These are phyloP conservation scores for Byasa hedistus DNA, from an alignment of 2,888 invertebrate genomes.

Conservation along the genomic window DNA sequence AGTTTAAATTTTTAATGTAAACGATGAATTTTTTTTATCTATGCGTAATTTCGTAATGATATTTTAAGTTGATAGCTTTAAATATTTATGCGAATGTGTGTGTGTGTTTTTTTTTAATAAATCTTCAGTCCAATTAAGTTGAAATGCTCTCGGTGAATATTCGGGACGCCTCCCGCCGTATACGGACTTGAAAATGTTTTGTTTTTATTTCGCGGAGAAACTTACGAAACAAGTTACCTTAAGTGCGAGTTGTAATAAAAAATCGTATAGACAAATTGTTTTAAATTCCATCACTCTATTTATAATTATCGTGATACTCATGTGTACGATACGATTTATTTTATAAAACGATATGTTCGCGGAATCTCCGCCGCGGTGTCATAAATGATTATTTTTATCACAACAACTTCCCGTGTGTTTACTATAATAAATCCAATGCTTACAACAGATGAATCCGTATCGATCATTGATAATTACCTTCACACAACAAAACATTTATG, in stretches of 20 bases:
- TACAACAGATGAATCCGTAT: slow-evolving; percentile 18
- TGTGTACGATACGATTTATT: no score
- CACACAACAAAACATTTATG: slow-evolving; percentile 42
- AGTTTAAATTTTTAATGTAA: no score
- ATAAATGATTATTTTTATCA: not conserved
- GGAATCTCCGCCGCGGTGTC: no score
- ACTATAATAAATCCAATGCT: slow-evolving; percentile 1
- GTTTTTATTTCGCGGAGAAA: slow-evolving; percentile 4
- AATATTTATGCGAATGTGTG: no score
- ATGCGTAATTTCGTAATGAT: no score
- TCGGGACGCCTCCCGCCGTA: not conserved
- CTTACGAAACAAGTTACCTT: slow-evolving; percentile 17
- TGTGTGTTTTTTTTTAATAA: no score
- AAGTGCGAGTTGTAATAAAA: not conserved
- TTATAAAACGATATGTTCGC: no score
- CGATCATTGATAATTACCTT: slow-evolving; percentile 44
- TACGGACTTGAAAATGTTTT: slow-evolving; percentile 13
- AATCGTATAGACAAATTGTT: slow-evolving; percentile 13
- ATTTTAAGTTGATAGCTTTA: no score
- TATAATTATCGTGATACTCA: no score
- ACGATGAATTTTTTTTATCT: no score
- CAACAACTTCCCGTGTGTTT: not conserved
- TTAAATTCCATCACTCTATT: not conserved
- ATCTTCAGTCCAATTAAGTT: slow-evolving; percentile 12
- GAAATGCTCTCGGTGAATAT: not conserved